Percentiles rank a stretch among this genome's conserved stretches.
phyloP scores from a whole-genome alignment of 2,888 invertebrate species.

The Pseudolycoriella hygida region DNA sequence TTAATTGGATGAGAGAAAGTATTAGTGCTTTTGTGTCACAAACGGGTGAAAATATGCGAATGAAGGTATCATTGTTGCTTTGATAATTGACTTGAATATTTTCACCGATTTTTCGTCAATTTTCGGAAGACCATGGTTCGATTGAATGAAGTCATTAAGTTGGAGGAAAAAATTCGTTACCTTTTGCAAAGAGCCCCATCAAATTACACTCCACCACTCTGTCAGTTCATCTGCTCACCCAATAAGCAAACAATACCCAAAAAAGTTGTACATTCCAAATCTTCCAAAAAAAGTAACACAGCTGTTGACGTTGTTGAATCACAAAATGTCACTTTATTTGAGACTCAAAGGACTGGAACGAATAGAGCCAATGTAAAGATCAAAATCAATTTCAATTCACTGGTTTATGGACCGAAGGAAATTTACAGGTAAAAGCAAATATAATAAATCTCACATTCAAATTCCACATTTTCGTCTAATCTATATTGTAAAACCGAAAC shows the following conservation, averaged over 20 bases:
- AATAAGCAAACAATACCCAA: constrained; percentile 2
- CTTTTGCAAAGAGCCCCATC: constrained; percentile 27
- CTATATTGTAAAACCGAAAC: too few species aligned
- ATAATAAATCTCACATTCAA: neutral
- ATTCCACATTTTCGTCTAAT: neutral
- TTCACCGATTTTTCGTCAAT: constrained; percentile 18
- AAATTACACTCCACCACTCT: constrained; percentile 33
- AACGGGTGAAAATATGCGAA: constrained; percentile 33
- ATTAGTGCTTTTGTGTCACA: constrained; percentile 56
- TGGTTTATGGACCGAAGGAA: constrained; percentile 20
- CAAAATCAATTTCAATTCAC: neutral
- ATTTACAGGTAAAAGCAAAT: constrained; percentile 17
- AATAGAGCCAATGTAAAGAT: constrained; percentile 7
- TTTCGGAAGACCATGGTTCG: constrained; percentile 29
- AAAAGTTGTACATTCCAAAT: constrained; percentile 9
- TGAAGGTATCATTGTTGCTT: constrained; percentile 29
- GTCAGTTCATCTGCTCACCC: constrained; percentile 24
- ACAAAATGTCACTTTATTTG: neutral
- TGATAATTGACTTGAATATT: neutral
- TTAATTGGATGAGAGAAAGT: constrained; percentile 65
- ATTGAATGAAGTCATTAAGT: constrained; percentile 33
- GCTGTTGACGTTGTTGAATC: neutral
- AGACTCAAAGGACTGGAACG: neutral
- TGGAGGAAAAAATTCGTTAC: constrained; percentile 32
- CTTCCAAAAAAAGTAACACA: neutral